Base-by-base conservation (phyloP, 2,113 vertebrate genomes). In the Eudyptes chrysolophus region DNA sequence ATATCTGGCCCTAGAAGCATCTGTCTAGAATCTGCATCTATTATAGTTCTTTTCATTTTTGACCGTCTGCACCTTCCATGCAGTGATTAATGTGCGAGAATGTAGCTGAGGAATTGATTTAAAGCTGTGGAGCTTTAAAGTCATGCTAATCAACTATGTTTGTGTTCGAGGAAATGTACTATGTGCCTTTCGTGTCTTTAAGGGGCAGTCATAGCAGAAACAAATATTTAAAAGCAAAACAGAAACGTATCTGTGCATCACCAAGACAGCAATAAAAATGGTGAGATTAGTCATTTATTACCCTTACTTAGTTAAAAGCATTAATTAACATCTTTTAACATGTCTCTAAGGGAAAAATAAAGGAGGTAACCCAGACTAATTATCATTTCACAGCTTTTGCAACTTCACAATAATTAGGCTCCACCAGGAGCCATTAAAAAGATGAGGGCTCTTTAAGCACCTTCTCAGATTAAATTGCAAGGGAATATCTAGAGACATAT, bases 291-390 rank as follows among this genome's bases (percentile, higher is more conserved):
- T 55, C 1, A 74, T 83, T 97, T 94, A 77, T 97, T 76, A 77
- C 27, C 19, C 46, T 78, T 76, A 40, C 36, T 93, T 88, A 80
- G 42, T 92, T 95, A 95, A 83, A 97, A 96, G 66, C 71, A 69
- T 89, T 92, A 93, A 83, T 96, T 95, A 87, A 58, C 40, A 91
- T 71, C 12, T 87, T 95, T 95, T 89, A 85, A 64, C 69, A 42
- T 32, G 17, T 60, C 75, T 94, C n/a, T 51, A 36, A 92, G 75
- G 66, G 30, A 81, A 89, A 94, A 88, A 64, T 30, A 89, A 83
- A 84, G 16, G 29, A 34, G 34, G 38, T 24, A 93, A 54, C 36
- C 2, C 46, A 71, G 38, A 48, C 16, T 76, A 86, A 94, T 94
- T 91, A 94, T 66, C 8, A 83, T 89, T 91, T 85, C 20, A 89